phyloP scores from a whole-genome alignment of 53 echinoderm and acorn worm species.

The Stichopus horrens region DNA sequence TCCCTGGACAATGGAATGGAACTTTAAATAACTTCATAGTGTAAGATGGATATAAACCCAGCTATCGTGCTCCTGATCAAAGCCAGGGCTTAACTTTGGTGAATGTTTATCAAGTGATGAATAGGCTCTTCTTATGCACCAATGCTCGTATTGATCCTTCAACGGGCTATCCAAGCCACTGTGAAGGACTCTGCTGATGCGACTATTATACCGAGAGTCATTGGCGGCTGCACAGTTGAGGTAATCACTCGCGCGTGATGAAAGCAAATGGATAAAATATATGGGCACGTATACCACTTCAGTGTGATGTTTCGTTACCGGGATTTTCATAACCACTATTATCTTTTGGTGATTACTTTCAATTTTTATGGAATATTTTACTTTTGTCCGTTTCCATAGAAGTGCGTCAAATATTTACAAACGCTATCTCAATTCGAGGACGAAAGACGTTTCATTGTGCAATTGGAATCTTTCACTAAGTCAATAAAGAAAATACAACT shows the following conservation, averaged over 20 bases:
- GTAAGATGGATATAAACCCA: neutral
- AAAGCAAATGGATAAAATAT: neutral
- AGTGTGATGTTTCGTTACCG: too few relatives aligned
- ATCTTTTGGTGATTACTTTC: too few relatives aligned
- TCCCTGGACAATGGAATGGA: neutral
- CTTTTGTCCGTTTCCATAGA: too few relatives aligned
- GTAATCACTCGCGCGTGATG: neutral
- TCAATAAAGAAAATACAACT: too few relatives aligned
- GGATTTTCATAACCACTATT: too few relatives aligned
- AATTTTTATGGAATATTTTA: too few relatives aligned
- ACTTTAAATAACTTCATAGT: neutral
- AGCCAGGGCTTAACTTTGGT: conserved; percentile 11
- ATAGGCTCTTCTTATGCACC: conserved; percentile 29
- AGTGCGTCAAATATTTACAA: too few relatives aligned
- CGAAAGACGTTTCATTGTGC: too few relatives aligned
- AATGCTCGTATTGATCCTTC: conserved; percentile 14
- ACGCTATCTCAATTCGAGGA: too few relatives aligned
- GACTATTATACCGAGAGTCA: conserved; percentile 3
- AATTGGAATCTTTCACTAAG: too few relatives aligned
- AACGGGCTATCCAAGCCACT: neutral
- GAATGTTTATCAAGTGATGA: conserved; percentile 23
- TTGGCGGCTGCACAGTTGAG: neutral
- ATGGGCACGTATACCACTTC: too few relatives aligned
- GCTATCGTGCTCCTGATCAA: neutral
- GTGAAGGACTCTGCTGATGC: neutral